phyloP scores from a whole-genome alignment of 2,797 vertebrate species.

The Pteropus rufus region DNA sequence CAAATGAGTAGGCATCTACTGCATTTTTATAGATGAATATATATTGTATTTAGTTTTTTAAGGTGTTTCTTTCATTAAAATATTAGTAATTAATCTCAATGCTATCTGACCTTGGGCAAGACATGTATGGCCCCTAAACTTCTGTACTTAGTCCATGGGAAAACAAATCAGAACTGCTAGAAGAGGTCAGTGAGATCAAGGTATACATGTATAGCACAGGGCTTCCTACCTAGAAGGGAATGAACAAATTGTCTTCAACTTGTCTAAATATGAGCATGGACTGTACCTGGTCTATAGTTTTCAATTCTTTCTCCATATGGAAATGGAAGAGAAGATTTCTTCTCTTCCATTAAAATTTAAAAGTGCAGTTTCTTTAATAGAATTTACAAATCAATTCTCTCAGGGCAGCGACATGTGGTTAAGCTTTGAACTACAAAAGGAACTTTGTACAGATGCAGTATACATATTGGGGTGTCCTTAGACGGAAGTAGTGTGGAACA shows the following conservation, averaged over 20 bases:
- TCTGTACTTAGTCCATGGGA: too few relatives aligned
- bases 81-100: background rate
- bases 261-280: background rate
- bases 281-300: fast-evolving
- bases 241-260: background rate
- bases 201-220: background rate
- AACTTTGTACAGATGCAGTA: background rate
- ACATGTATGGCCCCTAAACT: background rate
- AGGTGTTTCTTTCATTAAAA: background rate
- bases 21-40: background rate
- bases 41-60: background rate
- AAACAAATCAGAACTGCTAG: background rate
- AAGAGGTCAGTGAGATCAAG: background rate
- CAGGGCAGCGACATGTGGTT: background rate
- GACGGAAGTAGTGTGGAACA: background rate
- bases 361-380: background rate
- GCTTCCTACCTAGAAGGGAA: background rate
- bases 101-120: background rate
- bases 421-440: background rate
- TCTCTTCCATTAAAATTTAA: background rate
- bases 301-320: background rate
- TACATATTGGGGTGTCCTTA: fast-evolving
- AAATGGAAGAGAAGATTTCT: background rate
- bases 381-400: background rate
- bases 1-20: background rate